Evolutionary conservation across 2,888 invertebrate genomes (phyloP).

Genomic region (Limnephilus lunatus): DNA sequence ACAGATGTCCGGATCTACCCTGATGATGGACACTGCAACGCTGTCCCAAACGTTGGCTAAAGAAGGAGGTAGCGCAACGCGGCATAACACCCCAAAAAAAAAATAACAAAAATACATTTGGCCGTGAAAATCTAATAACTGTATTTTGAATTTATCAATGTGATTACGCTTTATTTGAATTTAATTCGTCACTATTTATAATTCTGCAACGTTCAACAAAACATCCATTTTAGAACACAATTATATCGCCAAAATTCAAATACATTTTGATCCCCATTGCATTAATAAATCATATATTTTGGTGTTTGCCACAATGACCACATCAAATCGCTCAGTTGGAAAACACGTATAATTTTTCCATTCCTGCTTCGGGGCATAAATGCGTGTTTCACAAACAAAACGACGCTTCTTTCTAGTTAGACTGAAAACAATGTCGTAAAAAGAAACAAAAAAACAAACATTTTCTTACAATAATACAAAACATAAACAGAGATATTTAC

Average conservation of each 20-base stretch:
- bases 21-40: no score
- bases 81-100: no score
- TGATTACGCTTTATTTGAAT: no score
- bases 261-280: no score
- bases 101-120: no score
- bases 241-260: neutral
- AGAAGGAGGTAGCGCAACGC: no score
- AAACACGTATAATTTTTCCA: neutral
- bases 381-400: neutral
- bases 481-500: constrained; percentile 44
- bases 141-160: no score
- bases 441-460: constrained; percentile 34
- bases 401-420: neutral
- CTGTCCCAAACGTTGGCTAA: no score
- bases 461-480: constrained; percentile 38
- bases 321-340: neutral
- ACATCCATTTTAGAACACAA: neutral
- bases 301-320: neutral
- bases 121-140: no score
- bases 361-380: neutral
- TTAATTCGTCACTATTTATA: neutral
- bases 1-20: no score
- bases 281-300: neutral
- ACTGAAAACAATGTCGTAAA: constrained; percentile 4
- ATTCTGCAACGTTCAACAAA: neutral